These are phyloP conservation scores for Arnoldichthys spilopterus DNA, from an alignment of 2,797 vertebrate genomes.

Conservation along the genomic window DNA sequence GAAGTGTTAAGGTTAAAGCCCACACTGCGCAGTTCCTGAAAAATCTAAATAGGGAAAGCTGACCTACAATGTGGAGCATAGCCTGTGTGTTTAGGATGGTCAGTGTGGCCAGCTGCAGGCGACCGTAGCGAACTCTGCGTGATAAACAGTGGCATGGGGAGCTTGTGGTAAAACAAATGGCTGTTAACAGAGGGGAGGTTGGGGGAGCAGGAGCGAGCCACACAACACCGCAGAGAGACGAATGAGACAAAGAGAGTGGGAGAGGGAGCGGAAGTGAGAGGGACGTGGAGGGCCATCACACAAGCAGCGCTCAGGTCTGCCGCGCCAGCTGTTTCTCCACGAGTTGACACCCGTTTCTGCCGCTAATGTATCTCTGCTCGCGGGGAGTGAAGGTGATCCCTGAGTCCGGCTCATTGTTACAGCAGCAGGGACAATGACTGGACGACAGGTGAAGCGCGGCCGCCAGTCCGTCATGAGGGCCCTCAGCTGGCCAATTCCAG, in stretches of 20 bases:
- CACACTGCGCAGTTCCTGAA: not conserved
- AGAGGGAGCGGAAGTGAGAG: not conserved
- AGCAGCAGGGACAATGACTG: conserved; percentile 48
- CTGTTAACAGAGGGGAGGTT: conserved; percentile 43
- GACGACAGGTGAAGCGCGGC: conserved; percentile 53
- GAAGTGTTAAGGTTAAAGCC: conserved; percentile 44
- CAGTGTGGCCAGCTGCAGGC: conserved; percentile 30
- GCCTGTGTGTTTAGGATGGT: conserved; percentile 34
- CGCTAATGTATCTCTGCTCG: conserved; percentile 33
- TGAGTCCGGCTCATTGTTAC: conserved; percentile 28
- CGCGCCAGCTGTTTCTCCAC: conserved; percentile 44
- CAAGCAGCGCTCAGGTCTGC: conserved; percentile 20
- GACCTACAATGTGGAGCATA: conserved; percentile 40
- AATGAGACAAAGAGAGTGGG: conserved; percentile 22
- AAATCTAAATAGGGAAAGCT: conserved; percentile 25
- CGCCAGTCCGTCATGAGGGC: conserved; percentile 52
- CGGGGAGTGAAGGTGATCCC: conserved; percentile 40
- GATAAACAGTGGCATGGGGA: conserved; percentile 39
- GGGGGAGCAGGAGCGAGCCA: conserved; percentile 7
- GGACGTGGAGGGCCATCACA: conserved; percentile 14
- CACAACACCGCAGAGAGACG: conserved; percentile 33
- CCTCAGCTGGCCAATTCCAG: conserved; percentile 54
- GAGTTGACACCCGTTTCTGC: conserved; percentile 14
- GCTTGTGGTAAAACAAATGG: conserved; percentile 45
- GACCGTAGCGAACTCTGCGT: conserved; percentile 25